These are phyloP conservation scores for Podargus strigoides DNA, from an alignment of 2,797 vertebrate genomes.

Conservation along the genomic window DNA sequence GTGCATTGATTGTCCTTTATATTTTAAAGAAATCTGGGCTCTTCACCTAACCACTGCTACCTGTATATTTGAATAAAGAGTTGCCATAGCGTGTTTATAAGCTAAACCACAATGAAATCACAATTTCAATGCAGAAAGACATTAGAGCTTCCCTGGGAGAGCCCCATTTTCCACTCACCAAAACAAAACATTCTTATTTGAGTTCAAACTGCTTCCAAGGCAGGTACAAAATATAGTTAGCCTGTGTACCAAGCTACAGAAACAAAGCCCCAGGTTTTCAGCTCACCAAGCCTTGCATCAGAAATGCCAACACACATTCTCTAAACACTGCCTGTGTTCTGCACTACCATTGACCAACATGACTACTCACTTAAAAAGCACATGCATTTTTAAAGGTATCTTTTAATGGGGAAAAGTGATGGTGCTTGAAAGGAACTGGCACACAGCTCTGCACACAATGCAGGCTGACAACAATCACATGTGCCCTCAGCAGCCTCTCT, in stretches of 20 bases:
- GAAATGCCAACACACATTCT: background rate
- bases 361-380: background rate
- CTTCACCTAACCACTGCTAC: background rate
- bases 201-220: background rate
- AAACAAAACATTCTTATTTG: background rate
- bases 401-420: background rate
- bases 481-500: background rate
- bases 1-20: background rate
- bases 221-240: background rate
- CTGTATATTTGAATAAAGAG: background rate
- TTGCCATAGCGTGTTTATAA: background rate
- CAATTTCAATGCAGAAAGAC: background rate
- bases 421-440: background rate
- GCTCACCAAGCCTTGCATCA: background rate
- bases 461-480: background rate
- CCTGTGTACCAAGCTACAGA: background rate
- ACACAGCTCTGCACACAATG: background rate
- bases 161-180: background rate
- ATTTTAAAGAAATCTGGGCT: background rate
- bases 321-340: background rate
- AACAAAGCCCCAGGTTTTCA: background rate
- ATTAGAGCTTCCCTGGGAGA: background rate
- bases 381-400: background rate
- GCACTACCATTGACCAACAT: background rate
- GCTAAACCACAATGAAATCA: background rate